Conservation (phyloP, 2,113 vertebrate species). For the Probosciger aterrimus region DNA sequence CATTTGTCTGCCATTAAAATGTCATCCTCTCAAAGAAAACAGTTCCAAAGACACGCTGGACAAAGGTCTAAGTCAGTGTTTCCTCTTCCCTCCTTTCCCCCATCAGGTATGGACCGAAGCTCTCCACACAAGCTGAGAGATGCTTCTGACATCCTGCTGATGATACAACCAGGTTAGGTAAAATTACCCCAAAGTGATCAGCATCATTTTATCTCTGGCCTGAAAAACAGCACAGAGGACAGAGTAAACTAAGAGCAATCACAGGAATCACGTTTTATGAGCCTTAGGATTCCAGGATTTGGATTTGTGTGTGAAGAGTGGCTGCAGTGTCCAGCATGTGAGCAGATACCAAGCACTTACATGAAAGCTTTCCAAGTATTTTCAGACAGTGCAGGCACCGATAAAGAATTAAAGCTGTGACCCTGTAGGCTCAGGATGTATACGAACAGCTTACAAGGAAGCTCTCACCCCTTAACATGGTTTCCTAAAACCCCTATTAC, state of each 20-base stretch:
- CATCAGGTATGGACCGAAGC: not conserved
- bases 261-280: not conserved
- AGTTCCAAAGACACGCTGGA: not conserved
- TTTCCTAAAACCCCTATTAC: not conserved
- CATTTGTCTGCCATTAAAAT: not conserved
- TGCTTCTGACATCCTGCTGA: not conserved
- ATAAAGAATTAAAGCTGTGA: not conserved
- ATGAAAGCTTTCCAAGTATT: not conserved
- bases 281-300: not conserved
- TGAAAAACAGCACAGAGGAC: not conserved
- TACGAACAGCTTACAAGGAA: not conserved
- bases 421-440: not conserved
- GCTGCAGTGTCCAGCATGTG: rapidly evolving
- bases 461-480: not conserved
- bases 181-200: not conserved
- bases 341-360: not conserved
- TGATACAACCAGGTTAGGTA: not conserved
- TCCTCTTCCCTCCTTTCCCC: not conserved
- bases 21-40: not conserved
- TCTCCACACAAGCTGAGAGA: not conserved
- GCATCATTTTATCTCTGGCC: not conserved
- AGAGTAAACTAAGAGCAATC: not conserved
- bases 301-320: not conserved
- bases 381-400: not conserved
- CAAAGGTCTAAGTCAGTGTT: not conserved